Evolutionary conservation across 1,140 invertebrate species (phyloP).

Genomic region (Trachymyrmex cornetzi): DNA sequence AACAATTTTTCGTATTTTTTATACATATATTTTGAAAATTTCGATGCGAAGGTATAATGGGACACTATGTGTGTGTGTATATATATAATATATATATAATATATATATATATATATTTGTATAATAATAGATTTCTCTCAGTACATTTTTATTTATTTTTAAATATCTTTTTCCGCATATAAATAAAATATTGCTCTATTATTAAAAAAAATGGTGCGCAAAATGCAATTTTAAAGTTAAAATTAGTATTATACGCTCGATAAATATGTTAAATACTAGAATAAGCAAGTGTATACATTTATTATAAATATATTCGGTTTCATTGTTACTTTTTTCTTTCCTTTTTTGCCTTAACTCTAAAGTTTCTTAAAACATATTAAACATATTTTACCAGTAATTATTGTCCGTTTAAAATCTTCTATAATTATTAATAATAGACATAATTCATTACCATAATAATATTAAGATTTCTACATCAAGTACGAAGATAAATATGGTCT

Average conservation of each 20-base stretch:
- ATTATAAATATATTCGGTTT: conserved; percentile 24
- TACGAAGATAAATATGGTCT: conserved; percentile 38
- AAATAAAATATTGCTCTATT: conserved; percentile 16
- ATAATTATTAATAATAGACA: conserved; percentile 48
- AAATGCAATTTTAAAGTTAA: conserved; percentile 34
- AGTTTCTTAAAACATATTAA: conserved; percentile 47
- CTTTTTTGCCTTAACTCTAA: conserved; percentile 37
- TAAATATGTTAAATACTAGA: conserved; percentile 25
- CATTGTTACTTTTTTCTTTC: neutral
- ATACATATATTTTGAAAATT: too few relatives aligned
- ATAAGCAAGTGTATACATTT: conserved; percentile 27
- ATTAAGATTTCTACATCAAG: conserved; percentile 40
- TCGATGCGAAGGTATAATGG: too few relatives aligned
- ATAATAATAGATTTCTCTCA: neutral
- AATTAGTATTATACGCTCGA: conserved; percentile 2
- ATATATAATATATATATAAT: too few relatives aligned
- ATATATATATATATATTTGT: too few relatives aligned
- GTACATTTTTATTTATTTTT: neutral
- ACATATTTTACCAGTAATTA: conserved; percentile 62
- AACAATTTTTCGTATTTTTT: too few relatives aligned
- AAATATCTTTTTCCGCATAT: conserved; percentile 11
- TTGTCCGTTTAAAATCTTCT: conserved; percentile 55
- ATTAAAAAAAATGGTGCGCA: neutral
- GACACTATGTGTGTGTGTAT: too few relatives aligned
- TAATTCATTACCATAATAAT: conserved; percentile 44